A percentile compares a stretch with the other conserved stretches of the same genome.
phyloP scores from a whole-genome alignment of 2,888 invertebrate species.

The Hylaea fasciaria region DNA sequence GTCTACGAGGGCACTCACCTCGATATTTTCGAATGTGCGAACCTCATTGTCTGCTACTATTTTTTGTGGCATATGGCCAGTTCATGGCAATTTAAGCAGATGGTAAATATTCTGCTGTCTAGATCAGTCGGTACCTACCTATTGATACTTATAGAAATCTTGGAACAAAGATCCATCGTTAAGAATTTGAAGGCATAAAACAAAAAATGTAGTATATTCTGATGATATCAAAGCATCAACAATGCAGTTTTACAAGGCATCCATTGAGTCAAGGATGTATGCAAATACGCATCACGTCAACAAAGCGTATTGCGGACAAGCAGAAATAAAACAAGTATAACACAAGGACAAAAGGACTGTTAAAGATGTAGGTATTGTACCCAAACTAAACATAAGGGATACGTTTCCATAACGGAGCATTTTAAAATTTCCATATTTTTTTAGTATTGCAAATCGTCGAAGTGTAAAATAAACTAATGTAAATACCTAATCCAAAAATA shows the following conservation, averaged over 20 bases:
- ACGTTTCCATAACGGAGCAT: slow-evolving; percentile 25
- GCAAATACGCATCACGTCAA: slow-evolving; percentile 71
- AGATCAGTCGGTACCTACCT: slow-evolving; percentile 16
- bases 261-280: slow-evolving; percentile 70
- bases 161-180: slow-evolving; percentile 27
- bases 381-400: slow-evolving; percentile 26
- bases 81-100: slow-evolving; percentile 65
- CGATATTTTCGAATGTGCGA: slow-evolving; percentile 78
- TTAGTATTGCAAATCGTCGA: slow-evolving; percentile 15
- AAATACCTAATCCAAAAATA: slow-evolving; percentile 6
- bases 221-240: slow-evolving; percentile 42
- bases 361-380: slow-evolving; percentile 38
- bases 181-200: slow-evolving; percentile 42
- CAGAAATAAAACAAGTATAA: slow-evolving; percentile 56
- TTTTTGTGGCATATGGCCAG: slow-evolving; percentile 78
- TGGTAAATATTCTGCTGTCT: slow-evolving; percentile 48
- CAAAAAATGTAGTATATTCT: slow-evolving; percentile 8
- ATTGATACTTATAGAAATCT: slow-evolving; percentile 28
- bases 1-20: slow-evolving; percentile 77
- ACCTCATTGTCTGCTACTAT: slow-evolving; percentile 76
- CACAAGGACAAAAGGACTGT: slow-evolving; percentile 59
- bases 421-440: slow-evolving; percentile 26
- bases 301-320: slow-evolving; percentile 63
- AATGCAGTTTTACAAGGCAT: slow-evolving; percentile 65
- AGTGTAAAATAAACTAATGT: slow-evolving; percentile 12